Evolutionary conservation across 2,113 vertebrate genomes (phyloP), one percentile per base, ranked within the genome.

Genomic region (Corythaixoides concolor): DNA sequence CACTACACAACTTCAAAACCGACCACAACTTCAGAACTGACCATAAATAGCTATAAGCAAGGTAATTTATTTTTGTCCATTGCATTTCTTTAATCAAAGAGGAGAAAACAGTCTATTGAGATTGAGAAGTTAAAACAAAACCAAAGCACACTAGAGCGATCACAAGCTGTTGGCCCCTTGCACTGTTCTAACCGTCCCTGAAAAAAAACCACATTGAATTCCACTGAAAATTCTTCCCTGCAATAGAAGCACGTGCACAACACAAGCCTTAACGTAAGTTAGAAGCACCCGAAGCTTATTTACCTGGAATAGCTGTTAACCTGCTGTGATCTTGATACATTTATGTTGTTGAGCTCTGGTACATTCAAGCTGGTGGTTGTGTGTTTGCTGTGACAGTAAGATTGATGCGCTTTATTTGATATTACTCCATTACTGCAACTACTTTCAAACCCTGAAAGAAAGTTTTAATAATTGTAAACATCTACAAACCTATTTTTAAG

Each of bases 381-480:
- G 94, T 99, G 98, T 98, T 99, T 99, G 97, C 96, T 98, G 97
- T 99, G 99, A 98, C 99, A 99, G 95, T 99, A 99, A 59, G 99
- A 98, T 17, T 99, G 99, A 97, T 99, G 98, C 43, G 93, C 98
- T 98, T 99, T 99, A 95, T 98, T 99, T 76, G 99, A 98, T 91
- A 99, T 99, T 97, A 99, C 98, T 84, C 99, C 99, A 67, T 99
- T 99, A 98, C 99, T 99, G 98, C 99, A 99, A 98, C 98, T 99
- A 97, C 97, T 99, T 98, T 99, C 99, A 90, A 99, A 99, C 96
- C 99, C 98, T 98, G 91, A 70, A 94, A 84, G 33, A 59, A 87
- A 75, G 64, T 72, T 87, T 66, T 62, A 68, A 60, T 33, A 82
- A 23, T 0, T 66, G n/a, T 39, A 33, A 45, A 66, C 4, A 78